Evolutionary conservation across 2,113 vertebrate species (phyloP).

Genomic region (Oreochromis spilurus): DNA sequence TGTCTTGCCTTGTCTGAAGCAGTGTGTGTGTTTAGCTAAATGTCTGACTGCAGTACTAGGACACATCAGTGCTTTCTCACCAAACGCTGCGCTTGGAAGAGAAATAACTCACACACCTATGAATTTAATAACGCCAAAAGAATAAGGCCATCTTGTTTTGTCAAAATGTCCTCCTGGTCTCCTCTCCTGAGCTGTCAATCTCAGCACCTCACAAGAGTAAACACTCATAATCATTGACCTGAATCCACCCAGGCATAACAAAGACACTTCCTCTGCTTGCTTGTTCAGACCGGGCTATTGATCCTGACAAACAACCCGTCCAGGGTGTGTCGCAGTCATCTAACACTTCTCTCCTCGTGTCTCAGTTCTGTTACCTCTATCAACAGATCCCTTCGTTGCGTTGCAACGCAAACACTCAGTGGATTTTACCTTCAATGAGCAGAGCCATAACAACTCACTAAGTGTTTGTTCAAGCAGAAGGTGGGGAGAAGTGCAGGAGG

Average conservation of each 20-base stretch:
- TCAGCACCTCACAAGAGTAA: conserved; percentile 22
- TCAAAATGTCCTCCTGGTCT: background rate
- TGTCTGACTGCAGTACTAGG: background rate
- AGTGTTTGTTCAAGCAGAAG: conserved; percentile 68
- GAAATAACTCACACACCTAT: background rate
- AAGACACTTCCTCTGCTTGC: conserved; percentile 51
- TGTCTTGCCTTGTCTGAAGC: background rate
- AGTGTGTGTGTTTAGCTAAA: background rate
- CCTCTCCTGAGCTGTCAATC: background rate
- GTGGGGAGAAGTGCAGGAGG: conserved; percentile 6
- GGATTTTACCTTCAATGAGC: conserved; percentile 61
- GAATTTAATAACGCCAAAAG: background rate
- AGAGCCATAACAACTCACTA: conserved; percentile 60
- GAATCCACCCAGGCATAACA: conserved; percentile 30
- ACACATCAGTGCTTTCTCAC: background rate
- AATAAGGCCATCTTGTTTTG: background rate
- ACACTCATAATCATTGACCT: conserved; percentile 58
- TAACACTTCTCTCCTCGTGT: conserved; percentile 28
- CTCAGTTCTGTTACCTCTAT: conserved; percentile 50
- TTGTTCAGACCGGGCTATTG: conserved; percentile 60
- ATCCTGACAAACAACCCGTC: conserved; percentile 61
- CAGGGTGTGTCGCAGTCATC: conserved; percentile 33
- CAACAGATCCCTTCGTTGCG: conserved; percentile 44
- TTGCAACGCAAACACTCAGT: conserved; percentile 49
- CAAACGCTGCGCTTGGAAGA: background rate